These are phyloP conservation scores for Nemotelus pantherinus DNA, from an alignment of 2,888 invertebrate species.

Conservation along the genomic window DNA sequence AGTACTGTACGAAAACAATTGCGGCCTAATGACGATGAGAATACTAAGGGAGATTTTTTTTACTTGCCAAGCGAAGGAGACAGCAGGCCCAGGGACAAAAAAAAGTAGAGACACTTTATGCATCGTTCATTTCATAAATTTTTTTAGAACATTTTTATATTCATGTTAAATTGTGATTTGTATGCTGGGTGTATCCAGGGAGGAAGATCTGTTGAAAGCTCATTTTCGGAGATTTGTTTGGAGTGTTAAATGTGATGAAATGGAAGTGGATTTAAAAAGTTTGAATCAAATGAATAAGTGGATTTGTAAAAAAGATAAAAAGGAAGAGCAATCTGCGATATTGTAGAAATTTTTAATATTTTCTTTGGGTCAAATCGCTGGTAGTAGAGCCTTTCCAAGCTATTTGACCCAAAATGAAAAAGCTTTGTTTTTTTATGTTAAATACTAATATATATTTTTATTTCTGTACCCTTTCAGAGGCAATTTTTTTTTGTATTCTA, in stretches of 20 bases:
- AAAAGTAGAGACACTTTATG: conserved; percentile 8
- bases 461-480: too few relatives aligned
- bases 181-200: too few relatives aligned
- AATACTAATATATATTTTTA: too few relatives aligned
- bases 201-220: background rate
- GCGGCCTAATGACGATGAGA: conserved; percentile 24
- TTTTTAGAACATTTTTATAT: background rate
- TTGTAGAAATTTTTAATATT: too few relatives aligned
- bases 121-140: conserved; percentile 20
- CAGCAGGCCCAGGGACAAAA: background rate
- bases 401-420: too few relatives aligned
- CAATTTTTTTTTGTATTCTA: too few relatives aligned
- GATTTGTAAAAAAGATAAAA: background rate
- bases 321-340: background rate
- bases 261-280: conserved; percentile 13
- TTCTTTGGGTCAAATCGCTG: too few relatives aligned
- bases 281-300: background rate
- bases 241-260: conserved; percentile 25
- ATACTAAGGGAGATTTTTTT: conserved; percentile 11
- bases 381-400: too few relatives aligned
- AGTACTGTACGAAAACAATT: conserved; percentile 24
- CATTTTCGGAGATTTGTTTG: conserved; percentile 12
- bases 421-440: too few relatives aligned
- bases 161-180: too few relatives aligned
- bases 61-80: background rate